phyloP scores from a whole-genome alignment of 2,113 vertebrate species.

The Melanostigma gelatinosum region DNA sequence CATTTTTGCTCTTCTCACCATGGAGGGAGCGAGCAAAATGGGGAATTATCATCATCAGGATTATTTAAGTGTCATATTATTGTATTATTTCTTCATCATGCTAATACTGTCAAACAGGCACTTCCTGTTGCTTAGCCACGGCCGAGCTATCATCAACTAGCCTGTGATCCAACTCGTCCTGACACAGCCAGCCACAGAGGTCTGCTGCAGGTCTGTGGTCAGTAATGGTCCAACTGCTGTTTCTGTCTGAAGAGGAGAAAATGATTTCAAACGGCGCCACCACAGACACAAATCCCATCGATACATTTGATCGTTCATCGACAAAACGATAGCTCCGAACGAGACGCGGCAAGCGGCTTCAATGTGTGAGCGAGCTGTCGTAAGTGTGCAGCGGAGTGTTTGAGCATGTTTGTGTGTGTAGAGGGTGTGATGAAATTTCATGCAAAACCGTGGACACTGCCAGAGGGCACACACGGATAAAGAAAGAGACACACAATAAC shows the following conservation, averaged over 20 bases:
- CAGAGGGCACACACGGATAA: constrained; percentile 52
- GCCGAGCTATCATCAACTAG: constrained; percentile 32
- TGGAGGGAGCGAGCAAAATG: neutral
- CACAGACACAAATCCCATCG: constrained; percentile 66
- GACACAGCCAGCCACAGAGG: constrained; percentile 70
- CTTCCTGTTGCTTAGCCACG: constrained; percentile 31
- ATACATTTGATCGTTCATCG: constrained; percentile 76
- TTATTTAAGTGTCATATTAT: constrained; percentile 13
- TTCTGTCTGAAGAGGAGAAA: constrained; percentile 38
- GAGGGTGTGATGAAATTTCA: constrained; percentile 78
- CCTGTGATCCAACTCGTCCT: constrained; percentile 62
- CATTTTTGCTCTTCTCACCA: neutral
- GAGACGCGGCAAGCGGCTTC: constrained; percentile 29
- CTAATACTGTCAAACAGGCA: constrained; percentile 9
- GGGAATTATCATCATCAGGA: neutral
- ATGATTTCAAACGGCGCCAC: constrained; percentile 64
- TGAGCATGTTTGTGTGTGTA: constrained; percentile 42
- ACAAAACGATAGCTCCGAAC: constrained; percentile 63
- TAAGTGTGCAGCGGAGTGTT: constrained; percentile 30
- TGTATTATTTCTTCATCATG: constrained; percentile 2
- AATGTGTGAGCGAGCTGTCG: constrained; percentile 10
- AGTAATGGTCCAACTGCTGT: constrained; percentile 48
- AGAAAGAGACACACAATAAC: constrained; percentile 38
- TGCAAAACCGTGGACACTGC: constrained; percentile 74
- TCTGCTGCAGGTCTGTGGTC: constrained; percentile 68